These are phyloP conservation scores for Amphiprion percula DNA, from an alignment of 2,113 vertebrate species.

Conservation along the genomic window DNA sequence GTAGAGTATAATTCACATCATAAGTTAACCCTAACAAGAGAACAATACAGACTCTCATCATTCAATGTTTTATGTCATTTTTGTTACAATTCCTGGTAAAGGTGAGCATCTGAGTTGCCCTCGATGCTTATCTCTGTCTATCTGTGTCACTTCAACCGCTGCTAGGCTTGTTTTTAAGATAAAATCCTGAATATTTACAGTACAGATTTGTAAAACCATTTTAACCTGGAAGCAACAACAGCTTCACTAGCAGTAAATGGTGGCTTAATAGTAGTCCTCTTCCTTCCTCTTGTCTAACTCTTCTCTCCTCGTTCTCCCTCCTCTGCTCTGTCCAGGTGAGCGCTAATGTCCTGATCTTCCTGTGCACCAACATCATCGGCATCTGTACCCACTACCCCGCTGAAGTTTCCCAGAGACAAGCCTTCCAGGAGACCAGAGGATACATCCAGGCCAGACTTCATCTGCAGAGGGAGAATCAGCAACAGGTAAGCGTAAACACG, in stretches of 20 bases:
- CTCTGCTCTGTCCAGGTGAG: conserved; percentile 84
- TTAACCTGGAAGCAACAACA: background rate
- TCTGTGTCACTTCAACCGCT: background rate
- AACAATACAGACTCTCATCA: background rate
- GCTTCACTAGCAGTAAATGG: no score
- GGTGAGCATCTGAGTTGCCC: background rate
- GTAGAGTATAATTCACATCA: background rate
- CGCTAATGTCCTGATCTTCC: conserved; percentile 94
- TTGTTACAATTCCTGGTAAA: background rate
- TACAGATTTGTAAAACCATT: background rate
- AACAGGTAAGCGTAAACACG: conserved; percentile 86
- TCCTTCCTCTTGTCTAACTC: background rate
- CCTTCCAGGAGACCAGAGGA: conserved; percentile 95
- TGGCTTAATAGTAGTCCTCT: background rate
- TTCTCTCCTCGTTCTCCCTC: background rate
- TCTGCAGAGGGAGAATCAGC: conserved; percentile 95
- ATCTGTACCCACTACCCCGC: conserved; percentile 97
- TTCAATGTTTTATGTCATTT: background rate
- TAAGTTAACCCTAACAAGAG: background rate
- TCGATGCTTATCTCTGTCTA: background rate
- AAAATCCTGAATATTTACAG: background rate
- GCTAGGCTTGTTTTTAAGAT: background rate
- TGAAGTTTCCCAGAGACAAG: conserved; percentile 97
- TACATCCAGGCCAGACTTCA: conserved; percentile 97
- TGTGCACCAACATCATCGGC: conserved; percentile 96